These are phyloP conservation scores for Myzus persicae DNA, from an alignment of 1,140 invertebrate species.

Conservation along the genomic window DNA sequence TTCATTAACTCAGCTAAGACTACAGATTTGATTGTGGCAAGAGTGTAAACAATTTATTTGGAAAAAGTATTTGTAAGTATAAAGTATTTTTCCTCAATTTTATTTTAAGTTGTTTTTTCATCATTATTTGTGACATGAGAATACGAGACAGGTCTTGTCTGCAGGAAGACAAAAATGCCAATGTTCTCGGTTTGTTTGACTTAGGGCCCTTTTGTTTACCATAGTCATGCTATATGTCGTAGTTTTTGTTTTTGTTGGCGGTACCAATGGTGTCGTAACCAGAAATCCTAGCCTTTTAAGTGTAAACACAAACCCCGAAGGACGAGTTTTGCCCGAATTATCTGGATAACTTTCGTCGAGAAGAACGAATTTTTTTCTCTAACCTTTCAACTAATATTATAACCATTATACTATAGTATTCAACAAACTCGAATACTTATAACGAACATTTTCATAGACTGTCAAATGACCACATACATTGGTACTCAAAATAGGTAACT, in stretches of 20 bases:
- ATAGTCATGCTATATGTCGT: not conserved
- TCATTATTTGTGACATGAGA: not conserved
- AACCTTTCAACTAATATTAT: not conserved
- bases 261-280: not conserved
- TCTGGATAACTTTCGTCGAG: not conserved
- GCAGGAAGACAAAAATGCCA: not conserved
- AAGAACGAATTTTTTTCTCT: not conserved
- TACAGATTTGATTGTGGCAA: too few relatives aligned
- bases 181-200: not conserved
- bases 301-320: not conserved
- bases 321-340: not conserved
- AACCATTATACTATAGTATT: not conserved
- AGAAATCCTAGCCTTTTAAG: not conserved
- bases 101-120: not conserved
- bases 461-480: not conserved
- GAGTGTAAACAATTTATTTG: not conserved
- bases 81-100: not conserved
- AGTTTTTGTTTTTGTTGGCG: constrained; percentile 17
- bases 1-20: too few relatives aligned
- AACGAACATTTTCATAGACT: not conserved
- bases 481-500: not conserved
- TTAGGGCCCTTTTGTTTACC: not conserved
- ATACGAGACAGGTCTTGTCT: not conserved
- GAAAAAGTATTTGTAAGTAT: not conserved
- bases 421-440: not conserved